Base-by-base conservation (phyloP, 1,140 invertebrate genomes). In the Globodera rostochiensis region DNA sequence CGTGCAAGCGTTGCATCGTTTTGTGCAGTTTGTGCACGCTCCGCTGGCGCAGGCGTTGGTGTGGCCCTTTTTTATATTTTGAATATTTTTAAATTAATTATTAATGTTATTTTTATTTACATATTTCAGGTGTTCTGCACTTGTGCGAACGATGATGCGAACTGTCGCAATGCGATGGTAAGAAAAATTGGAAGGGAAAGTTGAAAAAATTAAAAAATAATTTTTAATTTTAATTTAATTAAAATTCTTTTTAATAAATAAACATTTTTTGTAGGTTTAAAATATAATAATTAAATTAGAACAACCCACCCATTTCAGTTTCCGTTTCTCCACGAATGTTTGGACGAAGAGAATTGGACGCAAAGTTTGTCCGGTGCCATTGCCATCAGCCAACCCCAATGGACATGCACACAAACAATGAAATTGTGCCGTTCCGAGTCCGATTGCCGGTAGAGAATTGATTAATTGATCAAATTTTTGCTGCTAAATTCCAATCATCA, bases 1-100 rank as follows among this genome's bases (percentile, higher is more conserved):
- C 77, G 84, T 84, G 50, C 71, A 89, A 85, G 87, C 88, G 21
- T 36, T 90, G 15, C 71, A 86, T 73, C 79, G 87, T 8, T 88
- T 88, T 69, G 77, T 86, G 9, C 80, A 79, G 46, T 88, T 84
- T 79, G 88, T 88, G 36, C 73, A 82, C 15, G 75, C 67, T 6
- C 49, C 74, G 13, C 53, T 85, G 9, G 79, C 83, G 8, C 86
- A 89, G 57, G 67, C 87, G 13, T 69, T 90, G 15, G 83, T 88
- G 19, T n/a, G 57, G 1, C 57, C 80, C 90, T 90, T 73, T 36
- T 36, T 3, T 36, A 36, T 36, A 36, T 36, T 36, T 36, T 36
- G 36, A 36, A 36, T 36, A 36, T 36, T 36, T 36, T 36, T 36
- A 36, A 36, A 36, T 36, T 36, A 36, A 36, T 36, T 36, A 36